These are phyloP conservation scores for Cyrtorhinus lividipennis DNA, from an alignment of 1,140 invertebrate species.

Conservation along the genomic window DNA sequence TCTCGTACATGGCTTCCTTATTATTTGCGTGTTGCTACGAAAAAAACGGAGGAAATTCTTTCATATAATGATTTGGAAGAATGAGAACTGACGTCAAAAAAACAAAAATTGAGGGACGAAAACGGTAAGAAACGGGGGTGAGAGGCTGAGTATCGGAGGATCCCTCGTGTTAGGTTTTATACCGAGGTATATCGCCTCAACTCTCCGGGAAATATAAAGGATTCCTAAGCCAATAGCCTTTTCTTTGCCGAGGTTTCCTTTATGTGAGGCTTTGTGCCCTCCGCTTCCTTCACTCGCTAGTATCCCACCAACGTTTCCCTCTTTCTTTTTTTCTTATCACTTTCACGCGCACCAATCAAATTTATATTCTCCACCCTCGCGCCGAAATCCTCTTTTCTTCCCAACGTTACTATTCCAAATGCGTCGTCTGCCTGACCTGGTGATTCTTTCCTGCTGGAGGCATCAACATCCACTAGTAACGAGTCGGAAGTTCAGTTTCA, in stretches of 20 bases:
- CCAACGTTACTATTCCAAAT: too few species aligned
- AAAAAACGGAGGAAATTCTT: too few species aligned
- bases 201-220: slow-evolving; percentile 1
- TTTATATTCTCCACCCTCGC: background rate
- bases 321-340: background rate
- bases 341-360: background rate
- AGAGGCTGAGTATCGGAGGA: background rate
- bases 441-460: too few species aligned
- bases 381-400: background rate
- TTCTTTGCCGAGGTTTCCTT: background rate
- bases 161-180: slow-evolving; percentile 1
- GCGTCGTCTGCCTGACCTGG: too few species aligned
- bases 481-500: too few species aligned
- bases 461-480: too few species aligned
- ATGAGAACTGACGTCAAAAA: too few species aligned
- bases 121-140: background rate
- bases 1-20: too few species aligned
- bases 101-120: background rate
- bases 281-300: background rate
- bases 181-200: background rate
- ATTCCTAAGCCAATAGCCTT: slow-evolving; percentile 4
- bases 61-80: too few species aligned
- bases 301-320: background rate
- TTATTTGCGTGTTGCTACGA: too few species aligned
- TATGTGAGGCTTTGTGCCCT: background rate